These are phyloP conservation scores for Labia minor DNA, from an alignment of 2,888 invertebrate species.

Conservation along the genomic window DNA sequence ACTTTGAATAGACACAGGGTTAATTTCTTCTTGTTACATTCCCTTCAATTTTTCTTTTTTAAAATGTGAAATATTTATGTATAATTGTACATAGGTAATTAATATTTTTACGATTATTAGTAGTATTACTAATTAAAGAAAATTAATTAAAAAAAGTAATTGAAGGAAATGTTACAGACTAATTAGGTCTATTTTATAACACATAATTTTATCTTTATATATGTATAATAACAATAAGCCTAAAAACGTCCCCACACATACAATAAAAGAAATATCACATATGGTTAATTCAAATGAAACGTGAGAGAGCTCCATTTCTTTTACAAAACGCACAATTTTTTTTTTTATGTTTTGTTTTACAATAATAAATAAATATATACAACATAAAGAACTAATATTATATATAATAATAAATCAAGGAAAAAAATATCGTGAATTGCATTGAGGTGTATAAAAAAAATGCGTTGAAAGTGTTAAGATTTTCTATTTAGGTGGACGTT, in stretches of 20 bases:
- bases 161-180: background rate
- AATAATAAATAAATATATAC: too few relatives aligned
- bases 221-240: background rate
- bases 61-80: too few relatives aligned
- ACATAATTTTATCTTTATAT: background rate
- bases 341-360: too few relatives aligned
- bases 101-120: background rate
- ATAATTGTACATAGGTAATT: too few relatives aligned
- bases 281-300: conserved; percentile 1
- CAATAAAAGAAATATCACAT: conserved; percentile 8
- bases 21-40: too few relatives aligned
- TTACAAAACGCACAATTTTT: conserved; percentile 13
- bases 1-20: too few relatives aligned
- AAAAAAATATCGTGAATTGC: background rate
- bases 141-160: background rate
- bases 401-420: background rate
- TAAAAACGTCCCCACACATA: background rate
- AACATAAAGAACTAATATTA: background rate
- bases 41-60: too few relatives aligned
- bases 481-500: too few relatives aligned
- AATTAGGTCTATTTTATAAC: background rate
- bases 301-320: conserved; percentile 2
- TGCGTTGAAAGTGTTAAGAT: too few relatives aligned
- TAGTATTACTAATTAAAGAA: background rate
- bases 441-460: too few relatives aligned